A percentile compares a stretch with the other conserved stretches of the same genome.
Conservation (phyloP, 2,797 vertebrate genomes). For the Mareca penelope region DNA sequence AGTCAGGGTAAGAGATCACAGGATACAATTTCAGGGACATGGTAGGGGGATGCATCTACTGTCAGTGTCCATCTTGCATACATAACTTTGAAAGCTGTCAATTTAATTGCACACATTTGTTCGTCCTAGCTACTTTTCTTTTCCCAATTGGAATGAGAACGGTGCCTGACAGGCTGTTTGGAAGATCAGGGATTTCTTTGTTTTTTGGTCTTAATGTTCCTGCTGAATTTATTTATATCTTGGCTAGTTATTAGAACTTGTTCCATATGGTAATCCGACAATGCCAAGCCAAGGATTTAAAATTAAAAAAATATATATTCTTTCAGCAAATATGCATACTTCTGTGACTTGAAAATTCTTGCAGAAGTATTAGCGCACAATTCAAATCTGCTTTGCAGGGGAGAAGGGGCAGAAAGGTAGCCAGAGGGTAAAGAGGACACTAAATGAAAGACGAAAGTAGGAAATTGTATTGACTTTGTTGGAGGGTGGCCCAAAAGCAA, state of each 20-base stretch:
- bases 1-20: not conserved
- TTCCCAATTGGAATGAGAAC: constrained; percentile 15
- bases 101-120: constrained; percentile 7
- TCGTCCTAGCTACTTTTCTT: constrained; percentile 11
- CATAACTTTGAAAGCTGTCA: not conserved
- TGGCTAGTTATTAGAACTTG: constrained; percentile 65
- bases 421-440: not conserved
- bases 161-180: constrained; percentile 3
- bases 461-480: not conserved
- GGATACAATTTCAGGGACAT: not conserved
- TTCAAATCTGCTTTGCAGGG: not conserved
- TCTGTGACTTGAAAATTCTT: constrained; percentile 1
- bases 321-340: constrained; percentile 25
- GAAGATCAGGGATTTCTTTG: constrained; percentile 49
- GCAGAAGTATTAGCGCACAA: not conserved
- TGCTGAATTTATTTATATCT: constrained; percentile 66
- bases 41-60: not conserved
- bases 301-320: constrained; percentile 27
- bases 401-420: not conserved
- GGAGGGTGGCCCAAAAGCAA: constrained; percentile 16
- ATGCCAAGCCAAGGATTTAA: constrained; percentile 54
- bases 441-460: not conserved
- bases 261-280: constrained; percentile 70
- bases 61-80: not conserved
- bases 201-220: constrained; percentile 49